Percentiles rank a stretch among this genome's conserved stretches.
Evolutionary conservation across 2,797 vertebrate genomes (phyloP).

Genomic region (Botia kubotai): DNA sequence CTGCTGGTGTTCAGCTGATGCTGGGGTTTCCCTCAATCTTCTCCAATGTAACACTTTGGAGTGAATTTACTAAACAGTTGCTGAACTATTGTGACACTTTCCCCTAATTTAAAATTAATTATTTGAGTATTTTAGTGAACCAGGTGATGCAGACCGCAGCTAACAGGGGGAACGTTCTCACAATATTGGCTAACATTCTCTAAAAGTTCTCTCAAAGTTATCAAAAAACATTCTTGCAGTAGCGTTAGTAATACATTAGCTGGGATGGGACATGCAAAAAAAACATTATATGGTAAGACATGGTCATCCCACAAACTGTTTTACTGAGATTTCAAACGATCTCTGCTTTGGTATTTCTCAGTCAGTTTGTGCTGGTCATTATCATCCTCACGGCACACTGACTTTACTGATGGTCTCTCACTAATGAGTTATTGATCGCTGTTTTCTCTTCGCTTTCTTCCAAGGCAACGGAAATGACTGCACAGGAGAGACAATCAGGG

Average conservation of each 20-base stretch:
- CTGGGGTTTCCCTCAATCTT: neutral
- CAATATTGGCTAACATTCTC: too few species aligned
- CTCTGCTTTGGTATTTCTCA: constrained; percentile 29
- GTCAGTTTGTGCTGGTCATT: constrained; percentile 58
- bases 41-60: too few species aligned
- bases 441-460: constrained; percentile 76
- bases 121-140: too few species aligned
- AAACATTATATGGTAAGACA: neutral
- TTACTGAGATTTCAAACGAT: constrained; percentile 15
- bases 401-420: constrained; percentile 72
- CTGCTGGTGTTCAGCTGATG: constrained; percentile 58
- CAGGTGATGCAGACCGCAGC: too few species aligned
- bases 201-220: too few species aligned
- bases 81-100: too few species aligned
- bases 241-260: too few species aligned
- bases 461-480: constrained; percentile 76
- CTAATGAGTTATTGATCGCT: constrained; percentile 80
- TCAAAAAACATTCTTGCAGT: too few species aligned
- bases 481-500: constrained; percentile 66
- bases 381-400: constrained; percentile 64
- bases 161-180: too few species aligned
- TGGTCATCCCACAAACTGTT: neutral
- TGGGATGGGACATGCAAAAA: too few species aligned
- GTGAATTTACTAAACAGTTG: too few species aligned
- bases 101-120: too few species aligned